Conservation (phyloP, 2,797 vertebrate genomes). For the Loriculus beryllinus region DNA sequence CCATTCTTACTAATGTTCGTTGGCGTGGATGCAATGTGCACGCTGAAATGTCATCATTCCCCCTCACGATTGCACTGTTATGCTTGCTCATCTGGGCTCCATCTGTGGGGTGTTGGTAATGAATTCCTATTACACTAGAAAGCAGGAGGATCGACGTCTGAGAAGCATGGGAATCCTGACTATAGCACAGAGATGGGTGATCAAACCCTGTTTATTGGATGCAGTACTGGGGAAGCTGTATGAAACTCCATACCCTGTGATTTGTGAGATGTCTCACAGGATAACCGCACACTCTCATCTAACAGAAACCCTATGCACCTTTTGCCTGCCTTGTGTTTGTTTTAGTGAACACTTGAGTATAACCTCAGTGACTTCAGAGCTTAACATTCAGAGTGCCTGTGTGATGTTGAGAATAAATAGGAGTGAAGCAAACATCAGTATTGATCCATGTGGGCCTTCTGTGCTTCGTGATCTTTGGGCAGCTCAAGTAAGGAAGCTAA, state of each 20-base stretch:
- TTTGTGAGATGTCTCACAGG: background rate
- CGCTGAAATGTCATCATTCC: background rate
- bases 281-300: background rate
- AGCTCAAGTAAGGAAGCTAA: background rate
- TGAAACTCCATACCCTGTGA: background rate
- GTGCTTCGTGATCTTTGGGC: background rate
- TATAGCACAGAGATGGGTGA: background rate
- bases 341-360: background rate
- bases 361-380: background rate
- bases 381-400: background rate
- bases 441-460: background rate
- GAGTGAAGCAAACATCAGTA: background rate
- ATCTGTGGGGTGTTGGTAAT: background rate
- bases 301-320: background rate
- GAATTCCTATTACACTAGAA: background rate
- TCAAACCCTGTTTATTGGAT: background rate
- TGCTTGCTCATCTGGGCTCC: conserved; percentile 32
- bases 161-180: background rate
- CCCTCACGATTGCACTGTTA: background rate
- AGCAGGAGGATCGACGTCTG: background rate
- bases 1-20: background rate
- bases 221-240: background rate
- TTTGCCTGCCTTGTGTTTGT: background rate
- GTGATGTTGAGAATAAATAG: accelerated
- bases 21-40: background rate